Conservation (phyloP, 2,797 vertebrate genomes). For the Acrossocheilus fasciatus region DNA sequence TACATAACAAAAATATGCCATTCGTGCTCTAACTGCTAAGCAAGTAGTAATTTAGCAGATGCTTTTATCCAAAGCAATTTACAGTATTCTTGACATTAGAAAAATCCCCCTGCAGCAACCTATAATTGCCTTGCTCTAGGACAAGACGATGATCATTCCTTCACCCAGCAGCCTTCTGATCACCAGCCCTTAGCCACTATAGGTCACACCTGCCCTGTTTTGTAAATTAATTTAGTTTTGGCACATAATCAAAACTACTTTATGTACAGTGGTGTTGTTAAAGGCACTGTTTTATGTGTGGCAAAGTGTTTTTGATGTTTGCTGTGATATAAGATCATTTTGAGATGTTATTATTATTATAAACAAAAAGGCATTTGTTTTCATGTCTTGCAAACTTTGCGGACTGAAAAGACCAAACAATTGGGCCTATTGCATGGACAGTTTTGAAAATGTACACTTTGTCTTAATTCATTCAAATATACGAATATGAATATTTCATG, state of each 20-base stretch:
- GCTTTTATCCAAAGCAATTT: not conserved
- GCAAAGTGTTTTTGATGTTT: not conserved
- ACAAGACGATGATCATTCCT: not conserved
- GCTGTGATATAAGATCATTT: not conserved
- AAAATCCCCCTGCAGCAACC: no score
- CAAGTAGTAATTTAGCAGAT: not conserved
- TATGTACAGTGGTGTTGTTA: not conserved
- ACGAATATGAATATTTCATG: not conserved
- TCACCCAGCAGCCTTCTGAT: not conserved
- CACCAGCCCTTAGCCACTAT: not conserved
- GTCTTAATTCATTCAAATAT: not conserved
- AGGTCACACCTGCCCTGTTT: not conserved
- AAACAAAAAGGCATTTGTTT: no score
- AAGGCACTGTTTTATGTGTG: not conserved
- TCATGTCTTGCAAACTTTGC: no score
- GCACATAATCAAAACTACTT: not conserved
- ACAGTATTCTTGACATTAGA: not conserved
- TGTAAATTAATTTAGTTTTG: not conserved
- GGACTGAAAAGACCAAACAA: no score
- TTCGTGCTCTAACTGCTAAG: not conserved
- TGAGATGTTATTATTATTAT: not conserved
- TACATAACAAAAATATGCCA: not conserved
- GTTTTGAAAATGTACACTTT: no score
- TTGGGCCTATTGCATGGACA: no score
- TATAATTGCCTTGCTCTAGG: not conserved